Conservation (phyloP, 2,888 invertebrate species). For the Diaphora mendica region DNA sequence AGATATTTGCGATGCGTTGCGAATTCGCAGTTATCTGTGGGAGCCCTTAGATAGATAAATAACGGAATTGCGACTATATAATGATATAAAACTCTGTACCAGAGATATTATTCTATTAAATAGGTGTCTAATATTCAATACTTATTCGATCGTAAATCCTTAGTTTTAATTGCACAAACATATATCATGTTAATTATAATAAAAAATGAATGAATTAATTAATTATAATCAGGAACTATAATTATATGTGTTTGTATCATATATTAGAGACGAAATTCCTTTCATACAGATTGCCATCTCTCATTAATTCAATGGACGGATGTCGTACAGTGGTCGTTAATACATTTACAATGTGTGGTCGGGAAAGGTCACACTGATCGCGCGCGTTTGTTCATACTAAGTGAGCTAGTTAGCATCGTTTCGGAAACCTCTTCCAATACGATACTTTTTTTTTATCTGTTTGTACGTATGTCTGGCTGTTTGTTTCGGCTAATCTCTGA, state of each 20-base stretch:
- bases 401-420: not conserved
- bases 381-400: not conserved
- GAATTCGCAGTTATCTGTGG: too few relatives aligned
- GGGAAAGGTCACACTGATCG: not conserved
- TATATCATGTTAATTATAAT: not conserved
- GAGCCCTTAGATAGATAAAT: not conserved
- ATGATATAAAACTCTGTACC: not conserved
- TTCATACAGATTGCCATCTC: conserved; percentile 1
- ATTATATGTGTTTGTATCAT: conserved; percentile 1
- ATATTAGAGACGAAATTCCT: not conserved
- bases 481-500: too few relatives aligned
- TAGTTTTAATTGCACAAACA: not conserved
- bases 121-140: not conserved
- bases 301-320: not conserved
- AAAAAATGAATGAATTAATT: not conserved
- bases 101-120: not conserved
- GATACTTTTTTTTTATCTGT: too few relatives aligned
- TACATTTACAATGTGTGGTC: not conserved
- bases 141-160: not conserved
- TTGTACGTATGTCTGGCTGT: too few relatives aligned
- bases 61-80: not conserved
- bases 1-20: too few relatives aligned
- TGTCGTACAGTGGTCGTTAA: not conserved
- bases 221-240: conserved; percentile 1
- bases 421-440: too few relatives aligned